Base-by-base conservation (phyloP, 2,888 invertebrate genomes). In the Pristionchus arcanus region DNA sequence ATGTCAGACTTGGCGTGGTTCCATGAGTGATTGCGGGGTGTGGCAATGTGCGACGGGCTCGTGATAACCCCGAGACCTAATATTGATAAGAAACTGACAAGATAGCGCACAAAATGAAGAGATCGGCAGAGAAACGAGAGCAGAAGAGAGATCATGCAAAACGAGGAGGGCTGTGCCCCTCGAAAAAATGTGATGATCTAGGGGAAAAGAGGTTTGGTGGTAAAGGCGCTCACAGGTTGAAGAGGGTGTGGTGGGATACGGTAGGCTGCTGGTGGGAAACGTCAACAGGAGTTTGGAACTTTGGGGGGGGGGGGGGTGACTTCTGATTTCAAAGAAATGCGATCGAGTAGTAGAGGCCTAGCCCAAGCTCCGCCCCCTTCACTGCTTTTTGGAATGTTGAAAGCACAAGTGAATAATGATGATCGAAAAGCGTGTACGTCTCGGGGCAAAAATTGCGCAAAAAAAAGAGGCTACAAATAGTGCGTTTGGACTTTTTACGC, bases 161-260 rank as follows among this genome's bases (percentile, higher is more conserved):
- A 49, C 9, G 42, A 42, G n/a, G 77, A 77, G 77, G 11, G 37
- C n/a, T 19, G 25, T 13, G 13, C 37, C 42, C 42, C 42, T 9
- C 42, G 77, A 37, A 42, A 42, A 77, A 42, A 42, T 77, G 77
- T 31, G 84, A 21, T 53, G 59, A 83, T 55, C 31, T 25, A 19
- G 81, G 53, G 21, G 77, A 84, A n/a, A 53, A 84, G 55, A 31
- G 84, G 59, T 59, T 37, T 55, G 55, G 25, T 49, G 42, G 42
- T 49, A 9, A 11, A 13, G 9, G 42, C 42, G 42, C 42, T 49
- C 42, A 49, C 42, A 49, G 28, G 21, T 55, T 25, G 55, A 55
- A n/a, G 71, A 71, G 71, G 34, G 71, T 71, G 34, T 71, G 71
- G 71, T 71, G 49, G 53, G 81, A n/a, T 81, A 81, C 49, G 42